Evolutionary conservation across 2,113 vertebrate species (phyloP).

Genomic region (Orycteropus afer): DNA sequence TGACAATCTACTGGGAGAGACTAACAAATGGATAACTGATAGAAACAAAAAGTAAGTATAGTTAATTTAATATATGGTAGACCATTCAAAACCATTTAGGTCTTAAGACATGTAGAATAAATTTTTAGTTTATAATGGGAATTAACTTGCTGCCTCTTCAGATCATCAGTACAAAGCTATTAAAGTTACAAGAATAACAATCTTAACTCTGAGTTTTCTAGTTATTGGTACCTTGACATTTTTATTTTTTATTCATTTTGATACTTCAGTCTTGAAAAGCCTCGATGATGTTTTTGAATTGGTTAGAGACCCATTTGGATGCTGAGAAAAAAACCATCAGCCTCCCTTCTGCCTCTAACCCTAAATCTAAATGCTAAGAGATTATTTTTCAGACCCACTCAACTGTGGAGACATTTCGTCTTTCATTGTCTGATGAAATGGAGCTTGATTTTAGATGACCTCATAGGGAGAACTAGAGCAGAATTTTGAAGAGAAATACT

Average conservation of each 20-base stretch:
- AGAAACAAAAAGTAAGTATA: constrained; percentile 16
- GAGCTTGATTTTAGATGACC: background rate
- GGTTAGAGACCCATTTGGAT: background rate
- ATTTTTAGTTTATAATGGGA: background rate
- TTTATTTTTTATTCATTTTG: constrained; percentile 3
- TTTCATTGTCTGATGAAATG: constrained; percentile 23
- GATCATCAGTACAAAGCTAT: background rate
- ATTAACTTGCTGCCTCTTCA: constrained; percentile 8
- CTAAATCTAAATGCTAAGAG: background rate
- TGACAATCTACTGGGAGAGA: constrained; percentile 28
- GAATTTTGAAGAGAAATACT: constrained; percentile 9
- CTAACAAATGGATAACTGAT: background rate
- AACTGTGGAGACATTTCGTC: background rate
- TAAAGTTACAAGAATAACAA: background rate
- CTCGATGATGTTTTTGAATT: background rate
- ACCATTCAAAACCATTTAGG: constrained; percentile 24
- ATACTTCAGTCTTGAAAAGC: constrained; percentile 7
- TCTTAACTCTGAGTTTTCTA: constrained; percentile 43
- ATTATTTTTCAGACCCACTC: background rate
- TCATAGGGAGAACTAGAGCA: background rate
- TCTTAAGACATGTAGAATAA: constrained; percentile 14
- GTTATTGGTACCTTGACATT: constrained; percentile 8
- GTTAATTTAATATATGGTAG: background rate
- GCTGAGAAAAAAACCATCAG: background rate
- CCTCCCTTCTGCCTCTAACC: background rate